Conservation (phyloP, 1,140 invertebrate species). For the Helicoverpa zea region DNA sequence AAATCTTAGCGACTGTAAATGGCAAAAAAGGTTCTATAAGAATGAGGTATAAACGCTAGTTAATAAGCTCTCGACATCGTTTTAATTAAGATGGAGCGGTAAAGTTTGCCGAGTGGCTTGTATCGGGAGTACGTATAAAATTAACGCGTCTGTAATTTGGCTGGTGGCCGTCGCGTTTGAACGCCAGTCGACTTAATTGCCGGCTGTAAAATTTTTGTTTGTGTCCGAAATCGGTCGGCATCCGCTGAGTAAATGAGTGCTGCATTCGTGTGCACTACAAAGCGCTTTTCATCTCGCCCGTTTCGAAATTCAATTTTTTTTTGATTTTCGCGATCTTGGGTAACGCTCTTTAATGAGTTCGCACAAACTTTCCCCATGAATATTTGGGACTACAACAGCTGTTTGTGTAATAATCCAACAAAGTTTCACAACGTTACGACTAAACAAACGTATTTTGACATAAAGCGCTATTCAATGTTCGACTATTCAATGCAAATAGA, state of each 20-base stretch:
- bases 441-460: slow-evolving; percentile 15
- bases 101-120: slow-evolving; percentile 40
- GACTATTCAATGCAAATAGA: slow-evolving; percentile 8
- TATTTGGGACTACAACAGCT: slow-evolving; percentile 22
- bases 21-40: slow-evolving; percentile 47
- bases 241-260: slow-evolving; percentile 63
- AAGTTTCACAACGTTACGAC: not conserved
- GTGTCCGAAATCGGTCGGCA: slow-evolving; percentile 61
- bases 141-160: slow-evolving; percentile 54
- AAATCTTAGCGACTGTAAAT: slow-evolving; percentile 55
- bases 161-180: slow-evolving; percentile 47
- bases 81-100: slow-evolving; percentile 60
- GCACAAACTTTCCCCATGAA: slow-evolving; percentile 18
- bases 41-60: slow-evolving; percentile 57
- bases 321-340: slow-evolving; percentile 4
- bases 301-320: slow-evolving; percentile 51
- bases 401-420: slow-evolving; percentile 21
- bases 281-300: slow-evolving; percentile 59
- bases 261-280: slow-evolving; percentile 56
- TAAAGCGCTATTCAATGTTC: slow-evolving; percentile 22
- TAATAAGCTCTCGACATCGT: slow-evolving; percentile 57
- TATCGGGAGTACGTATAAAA: slow-evolving; percentile 54
- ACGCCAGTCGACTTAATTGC: slow-evolving; percentile 62
- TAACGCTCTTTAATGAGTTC: slow-evolving; percentile 46
- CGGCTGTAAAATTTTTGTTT: slow-evolving; percentile 70